Conservation (phyloP, 2,113 vertebrate genomes). For the Malurus elegans region DNA sequence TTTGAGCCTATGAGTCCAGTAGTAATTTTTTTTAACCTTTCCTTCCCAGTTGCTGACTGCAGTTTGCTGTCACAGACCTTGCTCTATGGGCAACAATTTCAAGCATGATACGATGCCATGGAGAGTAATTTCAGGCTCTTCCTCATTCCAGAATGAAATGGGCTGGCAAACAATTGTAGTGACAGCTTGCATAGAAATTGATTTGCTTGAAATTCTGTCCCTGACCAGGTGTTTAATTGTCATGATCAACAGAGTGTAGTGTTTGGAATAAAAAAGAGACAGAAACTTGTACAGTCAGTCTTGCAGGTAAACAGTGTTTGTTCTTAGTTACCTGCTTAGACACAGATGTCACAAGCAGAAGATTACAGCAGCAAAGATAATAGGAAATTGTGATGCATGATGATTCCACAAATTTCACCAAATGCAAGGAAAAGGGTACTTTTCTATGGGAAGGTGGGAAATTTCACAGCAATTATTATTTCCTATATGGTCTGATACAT, state of each 20-base stretch:
- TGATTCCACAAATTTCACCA: background rate
- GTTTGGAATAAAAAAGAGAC: background rate
- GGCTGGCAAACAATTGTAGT: constrained; percentile 20
- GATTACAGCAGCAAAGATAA: background rate
- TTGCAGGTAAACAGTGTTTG: background rate
- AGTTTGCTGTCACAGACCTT: background rate
- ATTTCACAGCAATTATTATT: background rate
- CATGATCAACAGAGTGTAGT: background rate
- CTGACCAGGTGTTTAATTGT: constrained; percentile 30
- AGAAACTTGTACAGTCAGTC: background rate
- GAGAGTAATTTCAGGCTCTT: constrained; percentile 8
- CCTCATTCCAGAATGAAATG: constrained; percentile 34
- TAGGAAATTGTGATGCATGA: background rate
- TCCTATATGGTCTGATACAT: background rate
- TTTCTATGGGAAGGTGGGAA: background rate
- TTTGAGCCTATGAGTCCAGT: background rate
- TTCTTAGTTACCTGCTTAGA: background rate
- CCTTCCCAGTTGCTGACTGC: background rate
- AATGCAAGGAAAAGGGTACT: background rate
- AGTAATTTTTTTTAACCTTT: background rate
- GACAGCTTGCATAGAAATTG: constrained; percentile 21
- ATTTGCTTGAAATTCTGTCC: constrained; percentile 27
- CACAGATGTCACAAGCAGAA: background rate
- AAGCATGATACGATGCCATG: background rate
- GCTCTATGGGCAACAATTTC: background rate